Percentiles rank a stretch among this genome's conserved stretches.
Evolutionary conservation across 2,888 invertebrate genomes (phyloP).

Genomic region (Gari tellinella): DNA sequence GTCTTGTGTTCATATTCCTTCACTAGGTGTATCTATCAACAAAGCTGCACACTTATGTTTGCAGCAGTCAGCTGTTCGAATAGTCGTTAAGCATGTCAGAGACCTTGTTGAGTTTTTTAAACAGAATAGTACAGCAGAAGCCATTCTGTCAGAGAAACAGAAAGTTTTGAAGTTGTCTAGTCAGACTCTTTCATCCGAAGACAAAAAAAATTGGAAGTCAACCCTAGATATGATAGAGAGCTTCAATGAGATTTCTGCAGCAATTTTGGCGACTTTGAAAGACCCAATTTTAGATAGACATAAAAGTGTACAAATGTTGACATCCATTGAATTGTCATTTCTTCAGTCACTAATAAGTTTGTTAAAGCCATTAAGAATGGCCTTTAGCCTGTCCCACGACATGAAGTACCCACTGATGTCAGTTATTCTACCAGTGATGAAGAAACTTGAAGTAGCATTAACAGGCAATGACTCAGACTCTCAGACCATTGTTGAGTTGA

Average conservation of each 20-base stretch:
- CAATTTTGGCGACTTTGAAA: no score
- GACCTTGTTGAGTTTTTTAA: conserved; percentile 32
- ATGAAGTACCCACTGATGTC: conserved; percentile 46
- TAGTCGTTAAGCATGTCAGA: conserved; percentile 14
- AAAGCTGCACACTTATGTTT: no score
- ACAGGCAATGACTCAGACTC: conserved; percentile 25
- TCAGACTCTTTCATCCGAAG: no score
- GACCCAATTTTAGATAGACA: no score
- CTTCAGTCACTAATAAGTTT: conserved; percentile 38
- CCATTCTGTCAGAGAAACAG: conserved; percentile 29
- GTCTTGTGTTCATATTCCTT: no score
- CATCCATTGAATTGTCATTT: conserved; percentile 15
- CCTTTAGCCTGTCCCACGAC: conserved; percentile 40
- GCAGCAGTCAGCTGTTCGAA: no score
- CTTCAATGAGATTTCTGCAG: no score
- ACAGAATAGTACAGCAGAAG: conserved; percentile 1
- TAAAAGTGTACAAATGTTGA: not conserved
- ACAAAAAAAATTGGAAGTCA: no score
- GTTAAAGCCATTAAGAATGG: conserved; percentile 46
- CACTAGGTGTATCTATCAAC: no score
- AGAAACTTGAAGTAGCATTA: conserved; percentile 53
- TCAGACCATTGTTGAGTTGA: no score
- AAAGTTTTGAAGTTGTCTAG: no score
- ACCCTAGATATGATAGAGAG: no score
- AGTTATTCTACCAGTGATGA: conserved; percentile 58